A percentile compares a stretch with the other conserved stretches of the same genome.
These are phyloP conservation scores for Eidolon helvum DNA, from an alignment of 2,113 vertebrate species.

Conservation along the genomic window DNA sequence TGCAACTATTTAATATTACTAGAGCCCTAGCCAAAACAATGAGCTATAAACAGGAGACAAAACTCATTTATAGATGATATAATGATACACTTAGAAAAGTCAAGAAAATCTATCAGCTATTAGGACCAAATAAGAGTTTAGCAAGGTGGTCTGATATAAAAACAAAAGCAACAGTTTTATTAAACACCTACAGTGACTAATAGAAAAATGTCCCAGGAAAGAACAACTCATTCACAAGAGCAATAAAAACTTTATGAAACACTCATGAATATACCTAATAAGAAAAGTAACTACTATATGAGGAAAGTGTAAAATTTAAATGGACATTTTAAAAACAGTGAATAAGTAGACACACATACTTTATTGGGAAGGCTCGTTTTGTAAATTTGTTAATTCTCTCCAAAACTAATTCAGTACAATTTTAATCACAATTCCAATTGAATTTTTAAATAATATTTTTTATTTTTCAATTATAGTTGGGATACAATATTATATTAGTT, in stretches of 20 bases:
- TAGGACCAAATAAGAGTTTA: constrained; percentile 19
- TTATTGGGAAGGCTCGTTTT: not conserved
- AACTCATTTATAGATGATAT: not conserved
- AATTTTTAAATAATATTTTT: not conserved
- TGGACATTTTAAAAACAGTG: constrained; percentile 11
- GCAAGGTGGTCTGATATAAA: constrained; percentile 9
- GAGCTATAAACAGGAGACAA: constrained; percentile 2
- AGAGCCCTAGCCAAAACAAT: not conserved
- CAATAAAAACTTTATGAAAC: not conserved
- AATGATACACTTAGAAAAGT: not conserved
- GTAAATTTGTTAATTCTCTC: constrained; percentile 22
- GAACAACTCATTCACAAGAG: not conserved
- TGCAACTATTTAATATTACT: not conserved
- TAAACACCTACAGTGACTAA: not conserved
- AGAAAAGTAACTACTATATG: not conserved
- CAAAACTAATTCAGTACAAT: constrained; percentile 3
- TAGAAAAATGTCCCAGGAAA: not conserved
- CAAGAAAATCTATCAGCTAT: not conserved
- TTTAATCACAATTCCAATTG: not conserved
- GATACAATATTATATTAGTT: too few relatives aligned
- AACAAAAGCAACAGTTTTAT: constrained; percentile 3
- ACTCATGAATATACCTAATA: not conserved
- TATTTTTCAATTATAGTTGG: too few relatives aligned
- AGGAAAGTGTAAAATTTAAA: constrained; percentile 27
- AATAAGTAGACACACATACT: not conserved